Conservation (phyloP, 2,113 vertebrate species). For the zebrafish (Danio rerio) region GRCz12tu NC_133197.1:20236001-20236500, state of each 20-base stretch:
- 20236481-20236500: neutral
- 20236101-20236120: slow-evolving; percentile 43
- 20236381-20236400: slow-evolving; percentile 25
- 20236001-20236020: neutral
- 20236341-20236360: slow-evolving; percentile 71
- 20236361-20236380: slow-evolving; percentile 50
- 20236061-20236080: neutral
- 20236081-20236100: slow-evolving; percentile 22
- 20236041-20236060: neutral
- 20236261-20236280: slow-evolving; percentile 58
- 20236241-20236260: slow-evolving; percentile 61
- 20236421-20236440: slow-evolving; percentile 33
- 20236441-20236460: slow-evolving; percentile 45
- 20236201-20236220: slow-evolving; percentile 59
- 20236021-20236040: neutral
- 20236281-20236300: slow-evolving; percentile 57
- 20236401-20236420: slow-evolving; percentile 28
- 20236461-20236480: slow-evolving; percentile 48
- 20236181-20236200: slow-evolving; percentile 50
- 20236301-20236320: slow-evolving; percentile 70
- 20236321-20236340: slow-evolving; percentile 75
- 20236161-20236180: slow-evolving; percentile 53
- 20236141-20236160: slow-evolving; percentile 47
- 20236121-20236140: slow-evolving; percentile 43
- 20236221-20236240: slow-evolving; percentile 54